A percentile compares a stretch with the other conserved stretches of the same genome.
Evolutionary conservation across 2,113 vertebrate species (phyloP).

Genomic region (Neogobius melanostomus): DNA sequence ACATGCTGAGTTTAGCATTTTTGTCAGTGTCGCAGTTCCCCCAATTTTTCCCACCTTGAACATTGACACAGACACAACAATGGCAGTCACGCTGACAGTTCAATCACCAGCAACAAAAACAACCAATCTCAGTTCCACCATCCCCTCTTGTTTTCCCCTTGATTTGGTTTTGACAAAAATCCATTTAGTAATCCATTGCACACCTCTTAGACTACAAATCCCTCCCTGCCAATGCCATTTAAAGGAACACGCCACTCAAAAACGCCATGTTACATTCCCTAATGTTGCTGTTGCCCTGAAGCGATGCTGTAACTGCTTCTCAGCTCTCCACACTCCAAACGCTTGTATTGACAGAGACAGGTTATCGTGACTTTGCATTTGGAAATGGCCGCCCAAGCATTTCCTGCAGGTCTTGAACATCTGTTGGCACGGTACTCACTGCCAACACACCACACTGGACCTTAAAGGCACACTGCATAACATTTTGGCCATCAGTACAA

Average conservation of each 20-base stretch:
- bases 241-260: conserved; percentile 64
- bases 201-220: conserved; percentile 26
- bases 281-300: conserved; percentile 18
- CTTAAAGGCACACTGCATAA: not conserved
- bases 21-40: no score
- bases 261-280: conserved; percentile 50
- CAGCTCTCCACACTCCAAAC: conserved; percentile 8
- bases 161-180: conserved; percentile 24
- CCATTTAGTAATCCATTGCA: conserved; percentile 27
- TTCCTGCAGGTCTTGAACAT: conserved; percentile 37
- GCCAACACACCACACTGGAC: conserved; percentile 8
- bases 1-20: no score
- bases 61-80: no score
- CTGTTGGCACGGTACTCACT: conserved; percentile 10
- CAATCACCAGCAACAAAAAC: no score
- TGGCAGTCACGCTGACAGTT: no score
- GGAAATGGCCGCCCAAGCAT: conserved; percentile 10
- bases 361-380: not conserved
- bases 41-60: not conserved
- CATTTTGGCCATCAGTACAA: no score
- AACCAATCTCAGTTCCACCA: not conserved
- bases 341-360: conserved; percentile 10
- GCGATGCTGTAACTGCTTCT: conserved; percentile 47
- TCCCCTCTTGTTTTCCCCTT: not conserved
- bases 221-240: conserved; percentile 49